Base-by-base conservation (phyloP, 2,888 invertebrate species). In the Endomychus coccineus region DNA sequence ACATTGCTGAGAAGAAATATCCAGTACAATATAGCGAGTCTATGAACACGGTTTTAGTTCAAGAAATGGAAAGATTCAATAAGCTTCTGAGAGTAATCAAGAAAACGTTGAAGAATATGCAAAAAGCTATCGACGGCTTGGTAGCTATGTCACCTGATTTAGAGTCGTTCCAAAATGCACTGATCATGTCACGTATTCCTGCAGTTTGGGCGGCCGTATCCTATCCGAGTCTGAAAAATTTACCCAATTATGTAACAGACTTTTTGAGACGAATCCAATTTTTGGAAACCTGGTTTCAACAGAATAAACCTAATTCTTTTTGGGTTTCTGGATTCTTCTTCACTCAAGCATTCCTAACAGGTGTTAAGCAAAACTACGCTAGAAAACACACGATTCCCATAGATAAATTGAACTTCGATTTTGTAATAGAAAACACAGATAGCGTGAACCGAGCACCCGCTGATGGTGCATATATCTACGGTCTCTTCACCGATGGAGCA, bases 261-360 rank as follows among this genome's bases (percentile, higher is more conserved):
- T 80, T 94, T 49, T 64, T 83, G 27, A 79, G 82, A 36, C 73
- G 92, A 34, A 67, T 92, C 3, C 63, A 69, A 16, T 87, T 88
- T 71, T 68, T 92, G 38, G 69, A 80, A 54, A 68, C 71, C 25
- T 82, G 83, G 83, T 56, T 61, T 25, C 55, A 73, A 1, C 55
- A 77, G 4, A 86, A 83, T 1, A 88, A 87, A 62, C 92, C 91
- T 0, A 49, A 73, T 0, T 78, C 79, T 1, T 94, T 88, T 69
- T 95, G 94, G 94, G 68, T 95, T 2, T 85, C 92, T 0, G 94
- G 91, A 0, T 91, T 94, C 64, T 95, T 84, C 61, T 92, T 91
- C 61, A 88, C 89, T 0, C 91, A 92, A 63, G 89, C 90, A 1
- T 94, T 94, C 63, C 71, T 94, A 14, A 91, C 92, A 0, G 92